Evolutionary conservation across 2,888 invertebrate species (phyloP).

Genomic region (Dasysyrphus albostriatus): DNA sequence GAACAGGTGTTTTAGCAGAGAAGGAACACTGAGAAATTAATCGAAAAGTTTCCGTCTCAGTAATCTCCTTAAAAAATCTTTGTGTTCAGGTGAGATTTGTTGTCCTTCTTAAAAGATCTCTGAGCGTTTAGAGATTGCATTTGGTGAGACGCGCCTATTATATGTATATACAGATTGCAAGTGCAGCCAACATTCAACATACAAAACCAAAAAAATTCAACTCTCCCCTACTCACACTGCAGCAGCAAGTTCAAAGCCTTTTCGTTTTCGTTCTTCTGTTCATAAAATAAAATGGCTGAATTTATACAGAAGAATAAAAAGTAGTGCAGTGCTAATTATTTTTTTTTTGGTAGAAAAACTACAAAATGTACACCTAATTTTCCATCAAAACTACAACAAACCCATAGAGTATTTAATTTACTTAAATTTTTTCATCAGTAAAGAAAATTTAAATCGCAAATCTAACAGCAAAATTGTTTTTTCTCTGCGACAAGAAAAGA

Average conservation of each 20-base stretch:
- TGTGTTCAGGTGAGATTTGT: too few relatives aligned
- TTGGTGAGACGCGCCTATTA: too few relatives aligned
- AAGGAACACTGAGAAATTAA: too few relatives aligned
- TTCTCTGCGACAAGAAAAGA: conserved; percentile 49
- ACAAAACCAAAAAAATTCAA: conserved; percentile 13
- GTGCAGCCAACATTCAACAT: conserved; percentile 65
- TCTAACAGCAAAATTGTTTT: conserved; percentile 29
- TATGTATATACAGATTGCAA: too few relatives aligned
- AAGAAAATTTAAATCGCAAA: conserved; percentile 40
- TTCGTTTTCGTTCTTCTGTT: background rate
- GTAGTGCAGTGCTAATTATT: conserved; percentile 76
- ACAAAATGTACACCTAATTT: conserved; percentile 71
- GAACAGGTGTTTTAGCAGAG: too few relatives aligned
- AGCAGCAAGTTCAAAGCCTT: conserved; percentile 75
- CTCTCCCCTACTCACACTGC: conserved; percentile 52
- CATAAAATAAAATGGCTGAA: conserved; percentile 78
- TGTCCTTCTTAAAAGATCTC: too few relatives aligned
- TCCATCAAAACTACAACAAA: conserved; percentile 59
- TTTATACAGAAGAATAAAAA: conserved; percentile 74
- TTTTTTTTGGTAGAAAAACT: conserved; percentile 55
- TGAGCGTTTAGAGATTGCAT: too few relatives aligned
- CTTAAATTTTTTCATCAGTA: conserved; percentile 63
- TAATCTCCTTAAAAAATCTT: too few relatives aligned
- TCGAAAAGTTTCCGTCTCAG: too few relatives aligned
- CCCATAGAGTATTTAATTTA: conserved; percentile 55